Conservation (phyloP, 2,113 vertebrate species). For the Eulemur rufifrons region DNA sequence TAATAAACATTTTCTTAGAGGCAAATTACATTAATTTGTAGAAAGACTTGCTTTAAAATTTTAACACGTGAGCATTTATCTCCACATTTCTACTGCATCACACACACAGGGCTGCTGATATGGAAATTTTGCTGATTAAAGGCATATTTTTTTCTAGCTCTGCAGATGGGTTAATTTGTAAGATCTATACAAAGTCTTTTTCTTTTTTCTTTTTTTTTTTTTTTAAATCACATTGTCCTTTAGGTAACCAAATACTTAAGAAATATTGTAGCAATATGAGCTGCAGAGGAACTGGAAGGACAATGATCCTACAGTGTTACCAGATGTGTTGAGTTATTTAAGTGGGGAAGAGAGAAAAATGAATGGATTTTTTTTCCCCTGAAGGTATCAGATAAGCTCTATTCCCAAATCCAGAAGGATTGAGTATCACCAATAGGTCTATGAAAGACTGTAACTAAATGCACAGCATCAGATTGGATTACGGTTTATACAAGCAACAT, state of each 20-base stretch:
- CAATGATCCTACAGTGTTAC: conserved; percentile 98
- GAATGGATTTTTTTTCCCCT: conserved; percentile 86
- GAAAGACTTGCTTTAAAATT: conserved; percentile 52
- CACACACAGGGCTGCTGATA: conserved; percentile 66
- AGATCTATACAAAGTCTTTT: conserved; percentile 81
- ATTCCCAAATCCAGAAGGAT: conserved; percentile 97
- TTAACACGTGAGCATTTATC: conserved; percentile 57
- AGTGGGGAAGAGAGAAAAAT: conserved; percentile 88
- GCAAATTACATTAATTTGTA: conserved; percentile 62
- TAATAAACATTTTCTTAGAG: conserved; percentile 81
- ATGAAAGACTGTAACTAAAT: conserved; percentile 94
- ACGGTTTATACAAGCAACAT: conserved; percentile 97
- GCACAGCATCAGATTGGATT: conserved; percentile 90
- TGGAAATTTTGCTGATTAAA: conserved; percentile 81
- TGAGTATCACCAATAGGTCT: conserved; percentile 95
- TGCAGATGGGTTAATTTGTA: conserved; percentile 85
- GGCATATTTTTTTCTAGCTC: conserved; percentile 74
- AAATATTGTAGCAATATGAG: conserved; percentile 96
- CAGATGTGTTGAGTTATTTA: conserved; percentile 98
- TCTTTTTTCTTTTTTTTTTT: conserved; percentile 63
- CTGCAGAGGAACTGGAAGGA: conserved; percentile 92
- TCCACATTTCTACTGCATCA: conserved; percentile 55
- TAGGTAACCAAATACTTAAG: conserved; percentile 92
- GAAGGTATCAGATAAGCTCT: conserved; percentile 96
- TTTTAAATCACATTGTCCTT: conserved; percentile 86